Evolutionary conservation across 2,888 invertebrate genomes (phyloP).

Genomic region (Drosophila glabriapex): DNA sequence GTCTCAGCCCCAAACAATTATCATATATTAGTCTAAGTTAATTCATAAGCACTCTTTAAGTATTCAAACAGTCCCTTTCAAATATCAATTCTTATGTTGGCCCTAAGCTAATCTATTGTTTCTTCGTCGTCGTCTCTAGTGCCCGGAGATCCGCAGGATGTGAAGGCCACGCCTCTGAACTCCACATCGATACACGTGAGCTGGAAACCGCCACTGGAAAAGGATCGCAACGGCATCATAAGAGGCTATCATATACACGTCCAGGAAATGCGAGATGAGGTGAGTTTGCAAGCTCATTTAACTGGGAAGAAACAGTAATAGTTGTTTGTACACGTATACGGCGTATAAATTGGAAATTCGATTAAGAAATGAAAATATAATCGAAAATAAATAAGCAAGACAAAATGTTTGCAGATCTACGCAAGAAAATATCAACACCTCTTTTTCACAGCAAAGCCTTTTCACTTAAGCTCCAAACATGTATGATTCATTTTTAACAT

Average conservation of each 20-base stretch:
- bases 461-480: not conserved
- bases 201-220: slow-evolving; percentile 97
- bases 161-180: slow-evolving; percentile 94
- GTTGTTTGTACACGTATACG: not conserved
- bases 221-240: slow-evolving; percentile 97
- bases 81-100: slow-evolving; percentile 27
- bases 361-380: not conserved
- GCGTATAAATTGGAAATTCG: not conserved
- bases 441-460: not conserved
- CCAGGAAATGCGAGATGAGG: slow-evolving; percentile 95
- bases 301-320: not conserved
- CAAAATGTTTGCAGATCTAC: not conserved
- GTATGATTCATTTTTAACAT: not conserved
- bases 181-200: slow-evolving; percentile 97
- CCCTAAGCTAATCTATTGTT: slow-evolving; percentile 49
- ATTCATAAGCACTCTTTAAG: slow-evolving; percentile 28
- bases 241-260: slow-evolving; percentile 98
- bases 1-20: not conserved
- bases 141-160: slow-evolving; percentile 98
- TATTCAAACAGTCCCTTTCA: slow-evolving; percentile 19
- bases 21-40: slow-evolving; percentile 44
- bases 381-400: not conserved
- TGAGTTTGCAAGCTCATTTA: slow-evolving; percentile 76
- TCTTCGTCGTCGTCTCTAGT: slow-evolving; percentile 88
- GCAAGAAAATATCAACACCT: not conserved